Evolutionary conservation across 1,140 invertebrate species (phyloP).

Genomic region (Thrips palmi): DNA sequence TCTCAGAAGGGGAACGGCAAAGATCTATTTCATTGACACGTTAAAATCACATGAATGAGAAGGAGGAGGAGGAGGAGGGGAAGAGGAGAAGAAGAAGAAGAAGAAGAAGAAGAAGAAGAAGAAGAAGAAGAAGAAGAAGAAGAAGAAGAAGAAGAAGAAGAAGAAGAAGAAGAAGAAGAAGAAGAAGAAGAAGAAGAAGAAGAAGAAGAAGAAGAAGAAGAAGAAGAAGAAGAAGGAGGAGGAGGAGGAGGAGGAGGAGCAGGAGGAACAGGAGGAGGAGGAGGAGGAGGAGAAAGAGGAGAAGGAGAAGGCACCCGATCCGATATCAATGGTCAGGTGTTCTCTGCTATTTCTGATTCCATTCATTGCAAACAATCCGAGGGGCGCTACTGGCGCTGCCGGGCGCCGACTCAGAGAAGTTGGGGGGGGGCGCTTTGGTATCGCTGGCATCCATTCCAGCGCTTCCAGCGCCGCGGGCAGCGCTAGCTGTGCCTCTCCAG

Average conservation of each 20-base stretch:
- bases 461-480: too few species aligned
- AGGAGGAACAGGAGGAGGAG: background rate
- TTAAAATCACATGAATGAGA: background rate
- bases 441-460: too few species aligned
- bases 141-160: background rate
- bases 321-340: too few species aligned
- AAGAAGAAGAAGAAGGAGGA: background rate
- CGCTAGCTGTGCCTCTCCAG: too few species aligned
- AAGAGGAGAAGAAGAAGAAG: background rate
- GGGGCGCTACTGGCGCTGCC: too few species aligned
- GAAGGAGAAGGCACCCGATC: background rate
- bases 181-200: background rate
- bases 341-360: too few species aligned
- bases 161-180: background rate
- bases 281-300: background rate
- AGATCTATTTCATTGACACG: too few species aligned
- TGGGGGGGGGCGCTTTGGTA: too few species aligned
- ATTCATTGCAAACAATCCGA: too few species aligned
- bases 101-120: background rate
- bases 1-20: too few species aligned
- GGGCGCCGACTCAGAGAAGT: too few species aligned
- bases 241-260: background rate
- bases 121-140: background rate
- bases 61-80: background rate
- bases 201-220: background rate